Evolutionary conservation across 2,888 invertebrate genomes (phyloP), one percentile per base, ranked within the genome.

Genomic region (Tipula unca): DNA sequence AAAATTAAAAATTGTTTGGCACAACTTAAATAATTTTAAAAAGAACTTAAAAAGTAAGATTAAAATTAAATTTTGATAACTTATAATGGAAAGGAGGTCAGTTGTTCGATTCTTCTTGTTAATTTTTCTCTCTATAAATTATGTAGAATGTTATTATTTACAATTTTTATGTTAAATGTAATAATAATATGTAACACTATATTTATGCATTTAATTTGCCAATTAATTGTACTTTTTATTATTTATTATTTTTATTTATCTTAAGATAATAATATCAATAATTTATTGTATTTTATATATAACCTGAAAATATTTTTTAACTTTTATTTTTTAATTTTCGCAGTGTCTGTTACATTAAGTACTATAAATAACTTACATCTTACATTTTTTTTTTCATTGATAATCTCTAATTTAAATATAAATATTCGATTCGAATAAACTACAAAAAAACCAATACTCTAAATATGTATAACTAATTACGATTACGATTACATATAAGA

Each of bases 161-260:
- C 69, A 69, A 13, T n/a, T 48, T 48, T n/a, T n/a, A 39, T 39
- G 3, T 39, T 39, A 39, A 39, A 39, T 39, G 1, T 17, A 69
- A 20, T 69, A 17, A 17, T 54, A 17, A 10, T 54, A 32, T 69
- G 10, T 69, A 69, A 69, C 69, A 10, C 25, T 69, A 69, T 10
- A 69, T n/a, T 69, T 69, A 69, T 69, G 69, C 69, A 69, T 69
- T 69, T 25, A 69, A 69, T 69, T 69, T 69, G 69, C 69, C 69
- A 69, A 69, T 69, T 69, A 69, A 69, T 69, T 69, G 69, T 69
- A 69, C 69, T 69, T 69, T 69, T 69, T 69, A 69, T 69, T 69
- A 69, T 69, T 69, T 69, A 69, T 69, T 25, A 25, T 25, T 25
- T 69, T 69, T 69, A 69, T 25, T 25, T 13, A 25, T 25, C 25